Base-by-base conservation (phyloP, 1,140 invertebrate species). In the Polypedilum pembai region DNA sequence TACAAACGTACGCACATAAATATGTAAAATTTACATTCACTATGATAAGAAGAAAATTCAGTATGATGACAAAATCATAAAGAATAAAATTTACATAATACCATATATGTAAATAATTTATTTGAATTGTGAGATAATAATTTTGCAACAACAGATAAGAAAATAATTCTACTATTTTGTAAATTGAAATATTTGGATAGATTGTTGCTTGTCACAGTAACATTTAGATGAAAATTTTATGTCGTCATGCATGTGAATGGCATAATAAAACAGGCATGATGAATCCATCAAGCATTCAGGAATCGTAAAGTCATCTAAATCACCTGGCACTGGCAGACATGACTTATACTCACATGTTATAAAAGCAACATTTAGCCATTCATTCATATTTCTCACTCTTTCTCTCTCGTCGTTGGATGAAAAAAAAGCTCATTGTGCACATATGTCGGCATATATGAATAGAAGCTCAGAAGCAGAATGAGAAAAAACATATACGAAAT, bases 281-380 rank as follows among this genome's bases (percentile, higher is more conserved):
- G 45, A 56, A 56, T 56, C 45, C 45, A 56, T 56, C 45, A 56
- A 56, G 45, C 45, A 56, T 56, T 56, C 45, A 56, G 12, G 45
- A 56, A 56, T 56, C 45, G 45, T 56, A 56, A 56, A 56, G 45
- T 56, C 45, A 56, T 56, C 45, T 56, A 56, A 56, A 56, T 56
- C 45, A 56, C 45, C 45, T 56, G 45, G 45, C 45, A 56, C 45
- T 33, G 24, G 24, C 24, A n/a, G n/a, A 56, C 45, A 56, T 56
- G 45, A 56, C 45, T n/a, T n/a, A 56, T 56, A 56, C n/a, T n/a
- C 10, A 56, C 24, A 33, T 33, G n/a, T 56, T 56, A 45, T 56
- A 56, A n/a, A n/a, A 12, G 45, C 45, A n/a, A 56, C 45, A 56
- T n/a, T n/a, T 12, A 56, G n/a, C 24, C 24, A 33, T 33, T 33